Percentiles rank a stretch among this genome's conserved stretches.
Evolutionary conservation across 2,113 vertebrate species (phyloP).

Genomic region (Charina bottae): DNA sequence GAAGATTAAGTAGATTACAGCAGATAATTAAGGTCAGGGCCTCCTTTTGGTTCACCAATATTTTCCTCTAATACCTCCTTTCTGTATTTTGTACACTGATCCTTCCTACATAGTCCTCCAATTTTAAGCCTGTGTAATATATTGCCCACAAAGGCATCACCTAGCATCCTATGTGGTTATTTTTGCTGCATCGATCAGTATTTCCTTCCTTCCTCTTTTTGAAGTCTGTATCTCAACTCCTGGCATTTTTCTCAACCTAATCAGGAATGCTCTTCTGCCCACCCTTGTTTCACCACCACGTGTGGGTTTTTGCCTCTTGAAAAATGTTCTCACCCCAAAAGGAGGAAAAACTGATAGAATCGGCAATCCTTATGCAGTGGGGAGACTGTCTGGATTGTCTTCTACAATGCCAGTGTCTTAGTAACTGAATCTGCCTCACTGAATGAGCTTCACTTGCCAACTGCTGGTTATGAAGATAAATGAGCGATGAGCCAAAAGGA

Average conservation of each 20-base stretch:
- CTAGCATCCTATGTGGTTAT: not conserved
- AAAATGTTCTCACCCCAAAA: not conserved
- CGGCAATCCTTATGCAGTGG: not conserved
- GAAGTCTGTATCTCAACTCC: not conserved
- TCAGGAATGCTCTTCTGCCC: not conserved
- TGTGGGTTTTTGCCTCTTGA: not conserved
- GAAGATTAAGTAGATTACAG: not conserved
- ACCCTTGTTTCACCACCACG: not conserved
- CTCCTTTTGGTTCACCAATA: not conserved
- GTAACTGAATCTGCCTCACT: not conserved
- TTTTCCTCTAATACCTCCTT: not conserved
- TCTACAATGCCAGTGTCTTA: not conserved
- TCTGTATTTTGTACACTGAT: not conserved
- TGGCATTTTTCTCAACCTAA: not conserved
- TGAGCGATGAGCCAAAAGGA: not conserved
- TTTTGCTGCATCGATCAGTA: not conserved
- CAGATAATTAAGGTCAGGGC: not conserved
- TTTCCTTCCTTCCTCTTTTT: not conserved
- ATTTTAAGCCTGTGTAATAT: not conserved
- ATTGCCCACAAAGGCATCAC: not conserved
- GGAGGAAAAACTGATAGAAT: not conserved
- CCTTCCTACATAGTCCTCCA: not conserved
- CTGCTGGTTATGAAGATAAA: not conserved
- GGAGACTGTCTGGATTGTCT: not conserved
- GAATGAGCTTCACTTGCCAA: not conserved